Conservation (phyloP, 2,888 invertebrate genomes). For the Tipula vernalis region DNA sequence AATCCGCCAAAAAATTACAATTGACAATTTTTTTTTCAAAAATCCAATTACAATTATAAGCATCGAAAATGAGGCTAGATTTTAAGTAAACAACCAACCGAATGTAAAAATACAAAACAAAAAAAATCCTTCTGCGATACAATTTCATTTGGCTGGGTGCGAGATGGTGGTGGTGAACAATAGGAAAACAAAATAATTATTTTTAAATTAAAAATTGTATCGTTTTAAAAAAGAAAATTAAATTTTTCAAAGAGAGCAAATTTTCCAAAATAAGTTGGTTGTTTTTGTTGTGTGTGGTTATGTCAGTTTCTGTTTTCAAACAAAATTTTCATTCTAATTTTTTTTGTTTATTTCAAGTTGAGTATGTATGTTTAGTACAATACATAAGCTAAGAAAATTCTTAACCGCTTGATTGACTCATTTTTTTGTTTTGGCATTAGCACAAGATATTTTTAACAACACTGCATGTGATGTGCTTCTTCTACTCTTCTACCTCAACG, state of each 20-base stretch:
- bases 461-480: not conserved
- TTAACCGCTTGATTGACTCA: not conserved
- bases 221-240: not conserved
- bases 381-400: not conserved
- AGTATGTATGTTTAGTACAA: too few relatives aligned
- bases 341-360: not conserved
- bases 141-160: not conserved
- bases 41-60: too few relatives aligned
- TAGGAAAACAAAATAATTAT: not conserved
- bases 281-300: not conserved
- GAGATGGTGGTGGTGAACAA: not conserved
- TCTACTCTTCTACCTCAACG: not conserved
- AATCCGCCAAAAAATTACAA: too few relatives aligned
- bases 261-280: not conserved
- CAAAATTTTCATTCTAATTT: not conserved
- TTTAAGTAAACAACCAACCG: too few relatives aligned
- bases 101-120: not conserved
- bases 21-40: too few relatives aligned
- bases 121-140: not conserved
- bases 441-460: not conserved
- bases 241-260: not conserved
- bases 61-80: too few relatives aligned
- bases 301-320: not conserved
- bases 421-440: not conserved
- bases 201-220: not conserved